Evolutionary conservation across 1,140 invertebrate genomes (phyloP).

Genomic region (roundworm (Caenorhabditis elegans)): DNA sequence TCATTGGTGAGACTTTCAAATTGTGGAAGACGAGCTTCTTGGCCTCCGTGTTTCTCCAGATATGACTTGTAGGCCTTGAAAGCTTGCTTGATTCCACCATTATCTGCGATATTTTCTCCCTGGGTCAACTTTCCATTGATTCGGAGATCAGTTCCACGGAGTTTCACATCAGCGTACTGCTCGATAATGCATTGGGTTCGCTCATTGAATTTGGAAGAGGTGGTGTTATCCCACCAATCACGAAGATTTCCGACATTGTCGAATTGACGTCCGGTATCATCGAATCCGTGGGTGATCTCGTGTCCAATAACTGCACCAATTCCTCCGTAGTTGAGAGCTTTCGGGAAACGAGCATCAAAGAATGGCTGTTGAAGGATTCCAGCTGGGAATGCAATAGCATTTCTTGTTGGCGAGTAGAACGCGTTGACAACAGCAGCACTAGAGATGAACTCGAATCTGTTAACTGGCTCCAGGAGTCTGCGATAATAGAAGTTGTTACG

Average conservation of each 20-base stretch:
- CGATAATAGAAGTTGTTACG: constrained; percentile 69
- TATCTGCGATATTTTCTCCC: constrained; percentile 70
- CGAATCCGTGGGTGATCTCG: constrained; percentile 71
- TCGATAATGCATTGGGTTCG: constrained; percentile 82
- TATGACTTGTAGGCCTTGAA: constrained; percentile 67
- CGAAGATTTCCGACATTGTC: constrained; percentile 83
- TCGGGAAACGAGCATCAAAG: constrained; percentile 66
- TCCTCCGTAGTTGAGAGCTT: constrained; percentile 69
- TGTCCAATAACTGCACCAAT: constrained; percentile 71
- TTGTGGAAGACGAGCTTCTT: constrained; percentile 63
- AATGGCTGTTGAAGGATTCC: constrained; percentile 74
- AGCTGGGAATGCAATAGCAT: constrained; percentile 73
- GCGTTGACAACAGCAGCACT: constrained; percentile 71
- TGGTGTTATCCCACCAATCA: constrained; percentile 77
- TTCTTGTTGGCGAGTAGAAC: constrained; percentile 73
- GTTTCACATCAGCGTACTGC: constrained; percentile 74
- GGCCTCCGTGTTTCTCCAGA: constrained; percentile 57
- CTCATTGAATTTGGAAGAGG: constrained; percentile 69
- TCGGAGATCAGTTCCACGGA: constrained; percentile 56
- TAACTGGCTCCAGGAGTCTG: constrained; percentile 68
- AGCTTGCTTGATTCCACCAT: constrained; percentile 69
- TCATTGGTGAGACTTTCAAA: constrained; percentile 61
- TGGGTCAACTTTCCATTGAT: constrained; percentile 68
- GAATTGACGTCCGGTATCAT: constrained; percentile 74
- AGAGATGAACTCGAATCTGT: constrained; percentile 70